Base-by-base conservation (phyloP, 53 echinoderm and acorn worm species). In the Antedon mediterranea region DNA sequence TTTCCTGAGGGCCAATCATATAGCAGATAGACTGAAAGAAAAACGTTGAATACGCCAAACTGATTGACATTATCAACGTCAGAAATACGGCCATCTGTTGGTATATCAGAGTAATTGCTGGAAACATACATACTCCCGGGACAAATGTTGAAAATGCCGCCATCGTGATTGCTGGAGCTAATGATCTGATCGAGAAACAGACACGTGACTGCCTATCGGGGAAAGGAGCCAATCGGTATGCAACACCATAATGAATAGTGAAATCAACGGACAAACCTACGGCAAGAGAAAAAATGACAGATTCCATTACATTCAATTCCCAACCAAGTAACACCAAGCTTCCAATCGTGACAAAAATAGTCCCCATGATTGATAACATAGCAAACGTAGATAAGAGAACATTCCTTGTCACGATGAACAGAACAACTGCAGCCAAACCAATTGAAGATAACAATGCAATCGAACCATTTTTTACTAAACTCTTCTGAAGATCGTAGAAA, bases 181-280 rank as follows among this genome's bases (percentile, higher is more conserved):
- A 76, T 20, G 79, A 82, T 8, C 43, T 77, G 43, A 91, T 30
- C 0, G 93, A 82, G 72, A 77, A 84, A 29, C 75, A 26, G 14
- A 90, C 78, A 32, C 85, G 77, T 0, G 80, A 73, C n/a, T 75
- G 43, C 3, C 89, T 80, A 15, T 81, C 76, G 8, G 43, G 44
- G 28, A 41, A 76, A 71, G 87, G 89, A 26, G 93, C 90, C 29
- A 93, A 72, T n/a, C 89, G 74, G 77, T 89, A 93, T 2, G 90
- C 93, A 32, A 93, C 90, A 26, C 93, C 90, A 57, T 91, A 93
- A 75, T 93, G 93, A 41, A 93, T 91, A 0, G 93, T 93, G 73
- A 93, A 93, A 71, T 93, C 93, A 4, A 93, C 90, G 26, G 93
- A 93, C 0, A 93, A 74, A 23, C 93, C 93, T 0, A 93, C 90